Conservation (phyloP, 2,797 vertebrate species). For the Notamacropus eugenii region DNA sequence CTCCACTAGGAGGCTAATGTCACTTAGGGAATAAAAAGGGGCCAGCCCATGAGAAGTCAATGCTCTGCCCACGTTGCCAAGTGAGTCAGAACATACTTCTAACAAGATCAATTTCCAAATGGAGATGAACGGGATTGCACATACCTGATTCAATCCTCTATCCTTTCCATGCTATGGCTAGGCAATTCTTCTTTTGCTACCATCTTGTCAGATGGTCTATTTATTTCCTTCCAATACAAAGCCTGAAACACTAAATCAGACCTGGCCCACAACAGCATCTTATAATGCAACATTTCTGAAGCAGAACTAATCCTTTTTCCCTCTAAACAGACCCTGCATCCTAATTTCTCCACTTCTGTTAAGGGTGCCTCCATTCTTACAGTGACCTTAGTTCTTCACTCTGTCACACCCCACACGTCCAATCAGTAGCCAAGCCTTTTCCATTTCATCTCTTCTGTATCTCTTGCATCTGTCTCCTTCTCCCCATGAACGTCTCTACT, state of each 20-base stretch:
- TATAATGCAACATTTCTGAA: not conserved
- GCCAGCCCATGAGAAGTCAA: not conserved
- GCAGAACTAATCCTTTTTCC: not conserved
- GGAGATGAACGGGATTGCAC: not conserved
- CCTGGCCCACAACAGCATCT: not conserved
- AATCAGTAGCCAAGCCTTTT: not conserved
- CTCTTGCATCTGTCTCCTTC: not conserved
- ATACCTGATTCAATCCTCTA: not conserved
- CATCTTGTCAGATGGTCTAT: not conserved
- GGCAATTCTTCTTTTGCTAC: not conserved
- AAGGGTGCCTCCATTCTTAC: not conserved
- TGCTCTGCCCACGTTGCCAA: not conserved
- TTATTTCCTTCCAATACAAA: not conserved
- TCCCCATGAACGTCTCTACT: not conserved
- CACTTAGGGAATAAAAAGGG: not conserved
- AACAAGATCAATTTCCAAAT: not conserved
- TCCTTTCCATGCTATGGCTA: too few species aligned
- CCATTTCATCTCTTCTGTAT: not conserved
- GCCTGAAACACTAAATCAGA: not conserved
- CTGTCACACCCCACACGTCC: not conserved
- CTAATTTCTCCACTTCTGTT: not conserved
- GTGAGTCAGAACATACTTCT: not conserved
- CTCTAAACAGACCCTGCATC: not conserved
- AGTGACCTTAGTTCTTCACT: not conserved
- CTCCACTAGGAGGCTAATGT: not conserved